Base-by-base conservation (phyloP, 2,888 invertebrate genomes). In the Trissolcus brochymenae region DNA sequence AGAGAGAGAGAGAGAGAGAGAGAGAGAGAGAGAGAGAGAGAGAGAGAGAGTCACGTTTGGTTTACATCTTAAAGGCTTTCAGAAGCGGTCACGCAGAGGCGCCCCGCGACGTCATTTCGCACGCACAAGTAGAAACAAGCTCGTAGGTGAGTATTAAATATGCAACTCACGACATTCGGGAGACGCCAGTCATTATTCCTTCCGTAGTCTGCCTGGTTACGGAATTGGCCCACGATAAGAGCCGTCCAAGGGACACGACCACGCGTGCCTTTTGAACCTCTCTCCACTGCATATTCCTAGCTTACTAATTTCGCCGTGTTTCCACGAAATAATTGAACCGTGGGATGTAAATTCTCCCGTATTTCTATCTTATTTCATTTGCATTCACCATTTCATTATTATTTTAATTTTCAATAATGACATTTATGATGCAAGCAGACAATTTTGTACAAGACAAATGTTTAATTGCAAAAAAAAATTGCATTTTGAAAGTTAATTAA, bases 111-210 rank as follows among this genome's bases (percentile, higher is more conserved):
- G 79, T 76, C 67, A 60, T 56, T 65, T 79, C 79, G 81, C 83
- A 81, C 79, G 81, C 82, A 80, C 81, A 79, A 81, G 81, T 82
- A 81, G 81, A 79, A 78, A 81, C 73, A 79, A 60, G 70, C 74
- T 66, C 74, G 70, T 81, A 79, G 81, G 79, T 78, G 80, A 81
- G 79, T 79, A 84, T 86, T 85, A 85, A 84, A 84, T 86, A 87
- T 87, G 86, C 86, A 86, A 82, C 85, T 84, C 85, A 81, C 84
- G 85, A 86, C 83, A 86, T 85, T 82, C 82, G 77, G 83, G 82
- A 81, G 82, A 82, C 84, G 82, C 82, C 82, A 82, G 86, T 84
- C 86, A 85, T 86, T 87, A 85, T 85, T 85, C 86, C 82, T 85
- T 85, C 84, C 84, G 83, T 80, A 82, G 84, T 82, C 82, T 50